Evolutionary conservation across 2,797 vertebrate species (phyloP).

Genomic region (Siniperca undulata): DNA sequence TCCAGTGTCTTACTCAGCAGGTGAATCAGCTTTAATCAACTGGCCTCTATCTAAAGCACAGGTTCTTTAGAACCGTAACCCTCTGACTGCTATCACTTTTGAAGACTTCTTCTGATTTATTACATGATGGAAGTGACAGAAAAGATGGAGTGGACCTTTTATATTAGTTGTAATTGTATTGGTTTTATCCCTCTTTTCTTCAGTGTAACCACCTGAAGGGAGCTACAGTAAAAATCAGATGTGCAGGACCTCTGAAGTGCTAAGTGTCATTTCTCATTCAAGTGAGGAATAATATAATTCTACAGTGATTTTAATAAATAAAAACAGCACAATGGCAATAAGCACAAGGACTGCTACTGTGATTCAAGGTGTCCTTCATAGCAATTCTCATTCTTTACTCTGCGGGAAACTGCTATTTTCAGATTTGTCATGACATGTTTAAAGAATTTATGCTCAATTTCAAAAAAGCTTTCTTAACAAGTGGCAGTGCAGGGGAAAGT

Average conservation of each 20-base stretch:
- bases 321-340: not conserved
- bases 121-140: constrained; percentile 38
- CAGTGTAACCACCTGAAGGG: not conserved
- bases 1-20: constrained; percentile 55
- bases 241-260: constrained; percentile 4
- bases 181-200: constrained; percentile 1
- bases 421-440: constrained; percentile 5
- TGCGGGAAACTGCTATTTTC: constrained; percentile 5
- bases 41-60: constrained; percentile 50
- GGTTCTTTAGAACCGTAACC: constrained; percentile 40
- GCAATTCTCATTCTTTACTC: constrained; percentile 5
- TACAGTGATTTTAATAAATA: constrained; percentile 22
- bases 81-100: constrained; percentile 13
- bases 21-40: constrained; percentile 65
- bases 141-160: constrained; percentile 23
- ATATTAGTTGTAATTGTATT: constrained; percentile 17
- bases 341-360: not conserved
- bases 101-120: constrained; percentile 54
- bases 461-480: constrained; percentile 4
- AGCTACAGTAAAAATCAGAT: not conserved
- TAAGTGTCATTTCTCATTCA: constrained; percentile 19
- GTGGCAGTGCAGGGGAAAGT: not conserved
- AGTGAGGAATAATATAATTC: constrained; percentile 17
- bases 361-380: not conserved
- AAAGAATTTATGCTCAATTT: not conserved